Evolutionary conservation across 2,797 vertebrate species (phyloP), one percentile per base, ranked within the genome.

Genomic region (Sebastes iracundus): DNA sequence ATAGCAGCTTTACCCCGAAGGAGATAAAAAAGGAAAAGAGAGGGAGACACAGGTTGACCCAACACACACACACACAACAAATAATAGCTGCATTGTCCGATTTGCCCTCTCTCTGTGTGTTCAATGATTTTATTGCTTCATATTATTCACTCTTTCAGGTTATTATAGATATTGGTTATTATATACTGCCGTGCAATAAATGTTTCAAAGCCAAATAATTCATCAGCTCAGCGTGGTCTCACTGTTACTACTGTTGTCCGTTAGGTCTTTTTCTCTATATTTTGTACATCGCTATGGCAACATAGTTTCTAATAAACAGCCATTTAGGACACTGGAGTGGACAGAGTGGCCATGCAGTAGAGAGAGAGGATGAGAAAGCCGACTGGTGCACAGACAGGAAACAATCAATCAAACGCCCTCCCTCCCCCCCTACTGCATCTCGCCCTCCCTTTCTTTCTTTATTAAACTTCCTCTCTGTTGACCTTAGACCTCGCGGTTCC

Each of bases 381-480:
- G 74, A 75, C 72, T 52, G 30, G 67, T 79, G 53, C 75, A 82
- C 65, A 77, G 90, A 93, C 88, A 92, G 93, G 92, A 93, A 94
- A 85, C 80, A 88, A 93, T 94, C 91, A 88, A 90, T 94, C 93
- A 91, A 75, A 70, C 4, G 18, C 64, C 35, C 65, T 52, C 65
- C 72, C 62, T 1, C 67, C 35, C 65, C 49, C 64, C 72, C 65
- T 12, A 12, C 59, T 52, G 25, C 55, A 52, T 70, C 49, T 66
- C 38, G 1, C 83, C 70, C 81, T 84, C 69, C 77, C 72, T 79
- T 71, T 87, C 82, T 81, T 73, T 85, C 87, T 90, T 87, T 92
- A 92, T 91, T 92, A 91, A 91, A 93, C 93, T 92, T 94, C 88
- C 92, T 90, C 82, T 86, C 18, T 59, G 75, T 59, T 89, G 90